Evolutionary conservation across 2,888 invertebrate genomes (phyloP).

Genomic region (Latrodectus hesperus): DNA sequence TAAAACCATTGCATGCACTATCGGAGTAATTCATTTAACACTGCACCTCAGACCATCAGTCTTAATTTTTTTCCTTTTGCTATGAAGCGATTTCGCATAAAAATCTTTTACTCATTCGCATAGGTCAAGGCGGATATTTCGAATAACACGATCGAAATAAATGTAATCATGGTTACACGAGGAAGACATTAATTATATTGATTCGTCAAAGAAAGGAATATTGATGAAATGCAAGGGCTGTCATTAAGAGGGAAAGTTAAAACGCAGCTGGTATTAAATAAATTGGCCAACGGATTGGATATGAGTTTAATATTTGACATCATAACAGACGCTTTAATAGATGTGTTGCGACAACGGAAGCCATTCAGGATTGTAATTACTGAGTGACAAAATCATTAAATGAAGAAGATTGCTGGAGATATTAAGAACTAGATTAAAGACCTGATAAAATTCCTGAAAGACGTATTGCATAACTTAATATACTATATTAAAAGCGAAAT

Average conservation of each 20-base stretch:
- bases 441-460: too few relatives aligned
- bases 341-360: too few relatives aligned
- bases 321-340: too few relatives aligned
- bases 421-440: too few relatives aligned
- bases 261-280: neutral
- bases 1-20: constrained; percentile 21
- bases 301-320: too few relatives aligned
- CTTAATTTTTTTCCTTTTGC: neutral
- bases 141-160: constrained; percentile 13
- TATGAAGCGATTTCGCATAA: neutral
- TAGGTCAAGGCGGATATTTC: constrained; percentile 10
- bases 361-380: too few relatives aligned
- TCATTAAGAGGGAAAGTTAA: neutral
- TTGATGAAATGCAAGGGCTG: constrained; percentile 6
- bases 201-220: neutral
- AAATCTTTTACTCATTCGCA: constrained; percentile 18
- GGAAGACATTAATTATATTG: constrained; percentile 21
- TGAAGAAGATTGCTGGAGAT: too few relatives aligned
- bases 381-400: too few relatives aligned
- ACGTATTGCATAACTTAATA: too few relatives aligned
- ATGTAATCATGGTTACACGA: constrained; percentile 18
- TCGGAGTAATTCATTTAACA: constrained; percentile 51
- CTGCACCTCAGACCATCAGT: constrained; percentile 3
- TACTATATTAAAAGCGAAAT: too few relatives aligned
- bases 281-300: too few relatives aligned